These are phyloP conservation scores for Rutilus rutilus DNA, from an alignment of 2,113 vertebrate species.

Conservation along the genomic window DNA sequence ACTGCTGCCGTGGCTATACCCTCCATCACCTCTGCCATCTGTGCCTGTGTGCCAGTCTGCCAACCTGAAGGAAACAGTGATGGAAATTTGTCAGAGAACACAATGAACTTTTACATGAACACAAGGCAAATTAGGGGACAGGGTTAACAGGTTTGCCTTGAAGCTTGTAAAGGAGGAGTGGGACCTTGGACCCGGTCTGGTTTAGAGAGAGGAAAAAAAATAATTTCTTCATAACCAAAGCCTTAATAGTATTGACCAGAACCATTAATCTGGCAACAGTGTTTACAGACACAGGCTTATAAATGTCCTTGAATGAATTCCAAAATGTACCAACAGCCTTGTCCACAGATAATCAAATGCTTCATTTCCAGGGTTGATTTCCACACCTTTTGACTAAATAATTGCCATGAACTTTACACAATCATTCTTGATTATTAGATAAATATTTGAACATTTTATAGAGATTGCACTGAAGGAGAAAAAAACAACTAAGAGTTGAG, in stretches of 20 bases:
- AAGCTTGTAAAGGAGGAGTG: not conserved
- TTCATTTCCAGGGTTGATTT: not conserved
- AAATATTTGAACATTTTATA: not conserved
- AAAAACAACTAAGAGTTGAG: not conserved
- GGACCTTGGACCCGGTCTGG: not conserved
- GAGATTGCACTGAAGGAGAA: not conserved
- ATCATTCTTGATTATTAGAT: not conserved
- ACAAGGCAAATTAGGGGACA: not conserved
- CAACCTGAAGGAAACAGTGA: slow-evolving; percentile 30
- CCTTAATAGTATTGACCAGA: not conserved
- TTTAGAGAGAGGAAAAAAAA: not conserved
- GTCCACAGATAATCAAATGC: not conserved
- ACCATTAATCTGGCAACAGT: not conserved
- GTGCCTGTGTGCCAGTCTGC: not conserved
- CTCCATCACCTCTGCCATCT: slow-evolving; percentile 78
- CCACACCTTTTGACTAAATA: not conserved
- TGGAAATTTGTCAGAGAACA: not conserved
- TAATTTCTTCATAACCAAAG: not conserved
- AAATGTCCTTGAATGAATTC: not conserved
- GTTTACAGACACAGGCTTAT: not conserved
- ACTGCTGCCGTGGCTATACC: slow-evolving; percentile 61
- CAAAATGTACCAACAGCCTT: not conserved
- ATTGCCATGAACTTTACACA: not conserved
- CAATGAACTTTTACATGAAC: not conserved
- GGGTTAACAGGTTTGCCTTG: not conserved